Conservation (phyloP, 2,113 vertebrate genomes). For the Orycteropus afer region DNA sequence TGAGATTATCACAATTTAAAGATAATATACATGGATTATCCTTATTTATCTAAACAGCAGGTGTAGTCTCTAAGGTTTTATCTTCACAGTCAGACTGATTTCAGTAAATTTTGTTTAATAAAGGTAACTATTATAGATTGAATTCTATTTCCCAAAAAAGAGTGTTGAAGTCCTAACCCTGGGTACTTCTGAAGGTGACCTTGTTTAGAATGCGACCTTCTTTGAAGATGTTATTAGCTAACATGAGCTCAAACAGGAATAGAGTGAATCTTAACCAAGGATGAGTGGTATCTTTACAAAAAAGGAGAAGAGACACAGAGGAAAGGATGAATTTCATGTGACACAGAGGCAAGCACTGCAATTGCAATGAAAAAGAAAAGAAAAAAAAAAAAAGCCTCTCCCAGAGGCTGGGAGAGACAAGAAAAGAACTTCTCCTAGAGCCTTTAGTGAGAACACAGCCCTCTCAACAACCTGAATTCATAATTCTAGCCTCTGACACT, state of each 20-base stretch:
- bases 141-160: background rate
- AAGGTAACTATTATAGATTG: background rate
- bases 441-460: background rate
- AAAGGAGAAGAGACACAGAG: background rate
- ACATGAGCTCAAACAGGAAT: background rate
- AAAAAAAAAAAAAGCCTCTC: background rate
- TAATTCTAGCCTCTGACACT: background rate
- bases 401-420: background rate
- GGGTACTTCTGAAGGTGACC: background rate
- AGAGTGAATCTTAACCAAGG: background rate
- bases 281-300: background rate
- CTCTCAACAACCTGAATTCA: background rate
- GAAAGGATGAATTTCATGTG: background rate
- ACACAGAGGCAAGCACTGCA: background rate
- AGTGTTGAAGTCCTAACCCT: background rate
- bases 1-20: constrained; percentile 55
- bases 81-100: background rate
- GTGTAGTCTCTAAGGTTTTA: background rate
- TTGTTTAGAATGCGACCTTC: background rate
- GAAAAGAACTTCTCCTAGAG: no score
- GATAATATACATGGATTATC: constrained; percentile 67
- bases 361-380: no score
- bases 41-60: constrained; percentile 73
- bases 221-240: background rate
- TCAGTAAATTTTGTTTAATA: background rate